Conservation (phyloP, 1,140 invertebrate species). For the Ooceraea biroi region DNA sequence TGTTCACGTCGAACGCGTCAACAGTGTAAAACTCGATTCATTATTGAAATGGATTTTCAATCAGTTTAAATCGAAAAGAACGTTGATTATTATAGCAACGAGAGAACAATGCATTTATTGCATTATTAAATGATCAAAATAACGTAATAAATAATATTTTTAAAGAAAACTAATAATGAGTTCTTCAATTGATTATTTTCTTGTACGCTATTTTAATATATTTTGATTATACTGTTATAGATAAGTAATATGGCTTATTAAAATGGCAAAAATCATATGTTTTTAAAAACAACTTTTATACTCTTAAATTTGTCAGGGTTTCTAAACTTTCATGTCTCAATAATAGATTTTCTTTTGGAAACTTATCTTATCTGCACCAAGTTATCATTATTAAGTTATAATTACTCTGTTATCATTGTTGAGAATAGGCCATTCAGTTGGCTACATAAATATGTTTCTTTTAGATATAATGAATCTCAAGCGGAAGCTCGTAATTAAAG, state of each 20-base stretch:
- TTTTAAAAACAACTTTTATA: constrained; percentile 14
- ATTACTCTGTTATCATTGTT: not conserved
- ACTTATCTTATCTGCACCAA: too few relatives aligned
- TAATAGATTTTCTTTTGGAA: constrained; percentile 19
- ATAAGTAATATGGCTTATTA: not conserved
- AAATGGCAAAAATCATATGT: not conserved
- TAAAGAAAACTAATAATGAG: not conserved
- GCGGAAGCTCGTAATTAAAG: not conserved
- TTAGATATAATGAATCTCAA: not conserved
- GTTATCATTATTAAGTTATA: too few relatives aligned
- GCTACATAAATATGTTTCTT: not conserved
- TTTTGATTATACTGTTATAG: not conserved
- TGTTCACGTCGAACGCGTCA: constrained; percentile 18
- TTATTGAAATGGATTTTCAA: constrained; percentile 39
- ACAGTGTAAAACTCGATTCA: not conserved
- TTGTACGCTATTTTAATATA: not conserved
- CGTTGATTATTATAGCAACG: constrained; percentile 13
- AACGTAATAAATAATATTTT: not conserved
- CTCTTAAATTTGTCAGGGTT: constrained; percentile 14
- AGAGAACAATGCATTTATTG: constrained; percentile 10
- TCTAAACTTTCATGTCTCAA: not conserved
- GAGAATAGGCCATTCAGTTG: not conserved
- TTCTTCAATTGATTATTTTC: not conserved
- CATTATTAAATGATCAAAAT: not conserved
- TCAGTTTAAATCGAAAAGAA: constrained; percentile 11